Base-by-base conservation (phyloP, 2,113 vertebrate genomes). In the Tringa solitaria region DNA sequence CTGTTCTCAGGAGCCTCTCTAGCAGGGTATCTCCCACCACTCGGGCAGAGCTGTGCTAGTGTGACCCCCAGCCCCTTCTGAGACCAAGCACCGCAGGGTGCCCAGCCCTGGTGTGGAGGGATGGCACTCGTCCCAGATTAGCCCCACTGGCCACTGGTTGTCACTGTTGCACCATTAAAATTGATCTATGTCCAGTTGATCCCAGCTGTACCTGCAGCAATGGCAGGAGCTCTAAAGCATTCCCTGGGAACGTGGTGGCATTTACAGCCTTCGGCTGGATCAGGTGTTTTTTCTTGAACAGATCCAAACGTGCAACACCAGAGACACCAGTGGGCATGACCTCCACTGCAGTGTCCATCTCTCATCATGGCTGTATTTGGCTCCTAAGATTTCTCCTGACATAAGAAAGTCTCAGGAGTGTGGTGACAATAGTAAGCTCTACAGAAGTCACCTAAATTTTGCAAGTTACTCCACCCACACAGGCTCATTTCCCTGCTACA, bases 131-230 rank as follows among this genome's bases (percentile, higher is more conserved):
- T 45, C 33, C 63, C 14, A 0, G 70, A 84, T 76, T 91, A 96
- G 94, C 78, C 83, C 73, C 22, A 72, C 41, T 96, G 84, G 80
- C 85, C 94, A 95, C 73, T 74, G 95, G 81, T 96, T 90, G 81
- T 96, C 92, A 96, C 92, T 96, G 95, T 96, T 96, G 90, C 45
- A 94, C 61, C 83, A 94, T 41, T 76, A 68, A 87, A 84, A 91
- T 32, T 89, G 68, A 93, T 51, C 65, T 28, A 23, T 0, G 76
- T 46, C 76, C 85, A 81, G 50, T 63, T 59, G 89, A 93, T 73
- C 89, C 57, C 48, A 6, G 39, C 26, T 87, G 18, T 61, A 85
- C 14, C 4, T 53, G 83, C 45, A 7, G 19, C 63, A 28, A 81
- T 14, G 27, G 32, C 50, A 81, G 68, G 79, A 84, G 7, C 16